Conservation (phyloP, 2,888 invertebrate genomes). For the Bimastos eiseni region DNA sequence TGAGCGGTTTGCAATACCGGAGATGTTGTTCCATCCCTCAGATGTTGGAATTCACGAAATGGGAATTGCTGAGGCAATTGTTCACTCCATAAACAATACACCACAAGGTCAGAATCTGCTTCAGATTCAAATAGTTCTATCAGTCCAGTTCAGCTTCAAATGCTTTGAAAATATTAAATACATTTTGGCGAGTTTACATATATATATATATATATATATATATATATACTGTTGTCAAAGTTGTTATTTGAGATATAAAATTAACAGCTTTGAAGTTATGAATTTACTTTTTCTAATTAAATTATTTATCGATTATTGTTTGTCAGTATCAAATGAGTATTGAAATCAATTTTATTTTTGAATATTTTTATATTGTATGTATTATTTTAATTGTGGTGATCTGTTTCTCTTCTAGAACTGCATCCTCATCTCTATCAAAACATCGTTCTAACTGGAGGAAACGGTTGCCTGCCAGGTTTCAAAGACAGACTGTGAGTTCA, state of each 20-base stretch:
- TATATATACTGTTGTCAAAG: too few relatives aligned
- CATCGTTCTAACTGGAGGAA: constrained; percentile 80
- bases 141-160: neutral
- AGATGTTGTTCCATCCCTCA: constrained; percentile 88
- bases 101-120: constrained; percentile 22
- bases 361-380: neutral
- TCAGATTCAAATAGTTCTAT: neutral
- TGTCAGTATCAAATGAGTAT: neutral
- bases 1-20: constrained; percentile 92
- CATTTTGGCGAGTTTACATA: neutral
- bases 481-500: constrained; percentile 72
- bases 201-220: neutral
- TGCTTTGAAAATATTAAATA: neutral
- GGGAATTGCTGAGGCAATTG: constrained; percentile 88
- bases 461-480: constrained; percentile 84
- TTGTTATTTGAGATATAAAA: too few relatives aligned
- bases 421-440: constrained; percentile 75
- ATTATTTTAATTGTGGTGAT: neutral
- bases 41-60: constrained; percentile 88
- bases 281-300: neutral
- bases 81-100: constrained; percentile 66
- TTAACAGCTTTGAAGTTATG: too few relatives aligned
- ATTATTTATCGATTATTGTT: neutral
- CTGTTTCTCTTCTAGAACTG: constrained; percentile 59
- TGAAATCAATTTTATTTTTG: neutral